Evolutionary conservation across 2,888 invertebrate genomes (phyloP).

Genomic region (Microctonus brassicae): DNA sequence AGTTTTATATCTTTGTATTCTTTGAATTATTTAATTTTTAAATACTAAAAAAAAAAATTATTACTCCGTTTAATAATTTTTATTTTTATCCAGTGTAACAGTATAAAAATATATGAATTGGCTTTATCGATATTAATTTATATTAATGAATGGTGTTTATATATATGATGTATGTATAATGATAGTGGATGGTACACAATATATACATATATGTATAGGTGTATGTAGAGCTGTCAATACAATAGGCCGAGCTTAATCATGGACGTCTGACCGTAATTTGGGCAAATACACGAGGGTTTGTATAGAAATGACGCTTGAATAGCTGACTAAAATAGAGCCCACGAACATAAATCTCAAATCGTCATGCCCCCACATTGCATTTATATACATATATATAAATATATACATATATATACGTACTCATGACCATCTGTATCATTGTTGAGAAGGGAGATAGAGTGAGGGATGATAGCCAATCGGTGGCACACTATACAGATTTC

Average conservation of each 20-base stretch:
- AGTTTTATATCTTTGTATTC: no score
- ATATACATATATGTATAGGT: neutral
- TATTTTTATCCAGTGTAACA: no score
- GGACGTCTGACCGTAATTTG: constrained; percentile 49
- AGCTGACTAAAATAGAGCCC: constrained; percentile 27
- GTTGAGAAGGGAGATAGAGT: constrained; percentile 15
- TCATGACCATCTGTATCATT: constrained; percentile 45
- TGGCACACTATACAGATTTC: neutral
- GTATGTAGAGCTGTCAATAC: constrained; percentile 26
- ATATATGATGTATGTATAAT: neutral
- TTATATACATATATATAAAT: no score
- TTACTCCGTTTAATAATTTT: no score
- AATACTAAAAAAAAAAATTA: no score
- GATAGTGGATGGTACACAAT: neutral
- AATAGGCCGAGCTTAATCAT: constrained; percentile 46
- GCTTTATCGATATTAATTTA: neutral
- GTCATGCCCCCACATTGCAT: constrained; percentile 18
- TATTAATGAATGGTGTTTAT: neutral
- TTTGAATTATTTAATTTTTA: no score
- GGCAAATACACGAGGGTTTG: constrained; percentile 42
- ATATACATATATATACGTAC: no score
- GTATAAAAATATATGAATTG: neutral
- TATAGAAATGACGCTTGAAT: constrained; percentile 46
- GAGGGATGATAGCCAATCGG: neutral
- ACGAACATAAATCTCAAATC: constrained; percentile 27